Evolutionary conservation across 2,113 vertebrate species (phyloP), one percentile per base, ranked within the genome.

Genomic region (Orientallactaga bullata): DNA sequence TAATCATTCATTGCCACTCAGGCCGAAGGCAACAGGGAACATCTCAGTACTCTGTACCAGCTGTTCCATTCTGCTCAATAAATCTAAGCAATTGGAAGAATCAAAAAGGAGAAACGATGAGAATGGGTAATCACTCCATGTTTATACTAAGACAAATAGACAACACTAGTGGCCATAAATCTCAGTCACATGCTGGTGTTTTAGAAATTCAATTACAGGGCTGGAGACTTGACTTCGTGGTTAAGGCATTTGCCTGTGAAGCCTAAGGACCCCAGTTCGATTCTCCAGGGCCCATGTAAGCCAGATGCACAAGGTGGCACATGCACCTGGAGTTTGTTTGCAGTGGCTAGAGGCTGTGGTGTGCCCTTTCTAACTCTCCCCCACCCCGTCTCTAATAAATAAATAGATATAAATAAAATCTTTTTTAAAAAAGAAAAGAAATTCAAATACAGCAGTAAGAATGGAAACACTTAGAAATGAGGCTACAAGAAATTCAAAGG

Each of bases 371-470:
- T n/a, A n/a, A n/a, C n/a, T n/a, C n/a, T n/a, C n/a, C n/a, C n/a
- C n/a, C n/a, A n/a, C n/a, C n/a, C n/a, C n/a, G n/a, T n/a, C n/a
- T n/a, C n/a, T n/a, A n/a, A n/a, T n/a, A n/a, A n/a, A n/a, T n/a
- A n/a, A n/a, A n/a, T n/a, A n/a, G n/a, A n/a, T n/a, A n/a, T n/a
- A n/a, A n/a, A n/a, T n/a, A n/a, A n/a, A n/a, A n/a, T n/a, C n/a
- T n/a, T n/a, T 80, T 86, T 78, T 37, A 85, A 32, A 39, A 78
- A 89, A 85, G 35, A 39, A 78, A 89, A 85, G 35, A 39, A 78
- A 89, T 84, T 81, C 10, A 4, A 77, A 66, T 90, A 32, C 37
- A 93, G 35, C 42, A 28, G 72, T 77, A 60, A 85, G 55, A 66
- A 94, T 16, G 37, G 51, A 69, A n/a, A 63, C 13, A 82, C 55